Base-by-base conservation (phyloP, 2,888 invertebrate genomes). In the Eumacrocentrus americanus region DNA sequence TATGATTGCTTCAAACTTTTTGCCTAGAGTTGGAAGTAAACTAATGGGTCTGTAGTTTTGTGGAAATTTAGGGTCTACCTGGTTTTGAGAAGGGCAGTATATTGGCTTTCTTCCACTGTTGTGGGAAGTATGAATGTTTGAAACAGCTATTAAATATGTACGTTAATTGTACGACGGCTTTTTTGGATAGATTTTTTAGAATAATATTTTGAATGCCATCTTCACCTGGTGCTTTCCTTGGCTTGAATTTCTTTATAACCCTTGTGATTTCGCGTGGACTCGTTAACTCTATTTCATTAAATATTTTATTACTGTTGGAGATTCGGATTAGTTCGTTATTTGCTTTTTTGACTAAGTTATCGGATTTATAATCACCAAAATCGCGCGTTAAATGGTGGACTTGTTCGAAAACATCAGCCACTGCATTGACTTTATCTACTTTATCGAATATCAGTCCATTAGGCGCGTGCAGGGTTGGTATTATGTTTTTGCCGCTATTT, bases 111-210 rank as follows among this genome's bases (percentile, higher is more conserved):
- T 72, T 71, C 67, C 68, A 71, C 0, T 1, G 0, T 0, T 38
- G 54, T 3, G 71, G 69, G 59, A 65, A 71, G 40, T 73, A 54
- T 9, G 54, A 44, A 0, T 66, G 44, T 57, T 46, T 66, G 0
- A 72, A n/a, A 1, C 63, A 61, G 1, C 60, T 53, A 25, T 69
- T 70, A 3, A 66, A 63, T 7, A 72, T 69, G 35, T 69, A 58
- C 0, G 57, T 67, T 6, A 72, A 16, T 61, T 70, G 68, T 0
- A 69, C 66, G n/a, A 69, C 51, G 11, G 67, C 63, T 58, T 72
- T 72, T 25, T 51, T 58, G 1, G 67, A 63, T 4, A 73, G 53
- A n/a, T 73, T 67, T 64, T 73, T 68, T 4, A 68, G 23, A 3
- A n/a, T n/a, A n/a, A n/a, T n/a, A n/a, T n/a, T n/a, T n/a, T n/a